Evolutionary conservation across 2,888 invertebrate species (phyloP).

Genomic region (Dyspetes luteomarginatus): DNA sequence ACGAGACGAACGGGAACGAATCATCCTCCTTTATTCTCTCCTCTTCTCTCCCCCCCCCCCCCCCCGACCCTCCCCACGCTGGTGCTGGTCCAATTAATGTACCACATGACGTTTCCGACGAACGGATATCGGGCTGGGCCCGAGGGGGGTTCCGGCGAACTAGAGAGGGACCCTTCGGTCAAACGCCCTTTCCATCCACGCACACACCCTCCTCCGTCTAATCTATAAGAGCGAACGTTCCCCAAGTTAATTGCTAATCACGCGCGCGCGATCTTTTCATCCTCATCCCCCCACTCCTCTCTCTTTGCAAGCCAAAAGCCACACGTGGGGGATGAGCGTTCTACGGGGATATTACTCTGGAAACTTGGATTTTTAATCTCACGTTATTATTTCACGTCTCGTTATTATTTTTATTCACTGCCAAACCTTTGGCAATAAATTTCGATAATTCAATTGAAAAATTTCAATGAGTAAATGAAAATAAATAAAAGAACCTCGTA

Average conservation of each 20-base stretch:
- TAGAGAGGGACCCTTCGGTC: conserved; percentile 37
- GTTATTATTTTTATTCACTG: not conserved
- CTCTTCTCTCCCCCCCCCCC: no score
- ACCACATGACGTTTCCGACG: conserved; percentile 81
- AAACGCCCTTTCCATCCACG: conserved; percentile 41
- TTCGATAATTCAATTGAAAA: no score
- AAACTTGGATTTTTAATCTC: conserved; percentile 31
- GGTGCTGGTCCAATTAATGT: conserved; percentile 79
- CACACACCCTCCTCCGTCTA: conserved; percentile 20
- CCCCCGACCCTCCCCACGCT: no score
- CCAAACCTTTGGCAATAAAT: no score
- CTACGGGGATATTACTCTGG: conserved; percentile 3
- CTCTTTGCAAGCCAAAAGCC: conserved; percentile 5
- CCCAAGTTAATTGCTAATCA: conserved; percentile 77
- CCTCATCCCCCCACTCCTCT: not conserved
- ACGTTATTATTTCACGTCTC: not conserved
- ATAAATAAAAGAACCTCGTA: no score
- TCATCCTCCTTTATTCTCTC: conserved; percentile 76
- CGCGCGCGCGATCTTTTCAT: conserved; percentile 55
- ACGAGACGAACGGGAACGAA: conserved; percentile 71
- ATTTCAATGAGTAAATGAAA: no score
- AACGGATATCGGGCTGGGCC: conserved; percentile 75
- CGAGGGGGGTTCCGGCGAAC: conserved; percentile 44
- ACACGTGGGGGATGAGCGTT: conserved; percentile 7
- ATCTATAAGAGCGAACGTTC: conserved; percentile 37